Evolutionary conservation across 1,140 invertebrate species (phyloP), one percentile per base, ranked within the genome.

Genomic region (Dermatophagoides farinae): DNA sequence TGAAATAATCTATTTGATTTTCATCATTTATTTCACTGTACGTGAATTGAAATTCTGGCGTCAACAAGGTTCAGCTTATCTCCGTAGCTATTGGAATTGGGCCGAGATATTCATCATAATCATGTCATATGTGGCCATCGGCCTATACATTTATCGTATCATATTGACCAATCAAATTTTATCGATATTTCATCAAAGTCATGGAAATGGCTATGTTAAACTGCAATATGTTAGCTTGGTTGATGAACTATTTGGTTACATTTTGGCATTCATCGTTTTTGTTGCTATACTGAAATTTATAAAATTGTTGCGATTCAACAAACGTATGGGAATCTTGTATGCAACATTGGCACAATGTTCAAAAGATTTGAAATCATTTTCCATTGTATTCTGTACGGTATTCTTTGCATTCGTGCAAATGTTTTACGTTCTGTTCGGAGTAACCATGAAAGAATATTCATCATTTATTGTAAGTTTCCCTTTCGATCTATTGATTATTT

Each of bases 261-360:
- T 76, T 44, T 68, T 73, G 53, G 70, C 70, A 9, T 68, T 70
- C 57, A 70, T 76, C 1, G 74, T 75, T 16, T 77, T 76, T 64
- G 65, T 76, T 18, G 70, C 72, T 23, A 76, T 75, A n/a, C 65
- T 77, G 52, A 75, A 77, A 65, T 76, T 76, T 64, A 70, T 75
- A 39, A 74, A 75, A 63, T 66, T 76, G 14, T 67, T 77, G 31
- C 69, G 74, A 64, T 77, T 77, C 64, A 77, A 76, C 43, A 68
- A 68, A 38, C 57, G 66, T 39, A 70, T 70, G 68, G 69, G 68
- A 8, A 61, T 71, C 16, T 63, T 73, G 0, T 70, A 69, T 25
- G 64, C 66, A 20, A 74, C 72, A 0, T 61, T 73, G 18, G 44
- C 62, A 10, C 64, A 68, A 51, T 72, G 71, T 49, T 73, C 71